Conservation (phyloP, 1,140 invertebrate genomes). For the Drosophila saltans region DNA sequence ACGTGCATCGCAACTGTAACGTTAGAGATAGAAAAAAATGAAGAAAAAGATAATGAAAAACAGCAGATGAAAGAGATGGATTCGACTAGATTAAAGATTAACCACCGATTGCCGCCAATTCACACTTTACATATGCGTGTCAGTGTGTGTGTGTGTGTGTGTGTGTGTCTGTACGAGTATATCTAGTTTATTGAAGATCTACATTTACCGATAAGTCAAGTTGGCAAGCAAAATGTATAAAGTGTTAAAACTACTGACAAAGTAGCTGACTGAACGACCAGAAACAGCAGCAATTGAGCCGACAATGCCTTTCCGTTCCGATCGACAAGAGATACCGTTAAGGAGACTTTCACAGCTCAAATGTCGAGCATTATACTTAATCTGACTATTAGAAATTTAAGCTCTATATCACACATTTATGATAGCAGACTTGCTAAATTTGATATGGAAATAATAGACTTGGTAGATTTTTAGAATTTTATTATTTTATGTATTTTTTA, state of each 20-base stretch:
- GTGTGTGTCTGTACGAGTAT: neutral
- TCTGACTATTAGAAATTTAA: too few species aligned
- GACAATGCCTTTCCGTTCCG: neutral
- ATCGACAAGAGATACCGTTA: neutral
- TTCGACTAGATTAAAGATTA: conserved; percentile 25
- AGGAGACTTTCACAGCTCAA: too few species aligned
- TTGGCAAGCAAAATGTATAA: conserved; percentile 18
- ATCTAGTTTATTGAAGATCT: conserved; percentile 36
- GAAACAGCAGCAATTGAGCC: neutral
- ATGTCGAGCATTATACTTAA: too few species aligned
- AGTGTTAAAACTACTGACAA: conserved; percentile 71
- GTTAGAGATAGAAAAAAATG: conserved; percentile 9
- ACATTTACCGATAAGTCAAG: conserved; percentile 45
- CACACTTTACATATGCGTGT: conserved; percentile 11
- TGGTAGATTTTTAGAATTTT: too few species aligned
- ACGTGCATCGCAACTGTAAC: conserved; percentile 93
- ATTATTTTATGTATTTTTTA: too few species aligned
- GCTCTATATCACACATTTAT: too few species aligned
- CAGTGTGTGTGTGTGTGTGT: neutral
- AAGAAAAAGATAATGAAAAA: conserved; percentile 12
- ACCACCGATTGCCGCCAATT: conserved; percentile 22
- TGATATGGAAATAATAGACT: too few species aligned
- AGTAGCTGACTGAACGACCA: conserved; percentile 46
- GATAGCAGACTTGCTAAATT: too few species aligned
- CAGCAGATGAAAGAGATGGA: conserved; percentile 25